Conservation (phyloP, 2,113 vertebrate genomes). For the Zapus hudsonius region DNA sequence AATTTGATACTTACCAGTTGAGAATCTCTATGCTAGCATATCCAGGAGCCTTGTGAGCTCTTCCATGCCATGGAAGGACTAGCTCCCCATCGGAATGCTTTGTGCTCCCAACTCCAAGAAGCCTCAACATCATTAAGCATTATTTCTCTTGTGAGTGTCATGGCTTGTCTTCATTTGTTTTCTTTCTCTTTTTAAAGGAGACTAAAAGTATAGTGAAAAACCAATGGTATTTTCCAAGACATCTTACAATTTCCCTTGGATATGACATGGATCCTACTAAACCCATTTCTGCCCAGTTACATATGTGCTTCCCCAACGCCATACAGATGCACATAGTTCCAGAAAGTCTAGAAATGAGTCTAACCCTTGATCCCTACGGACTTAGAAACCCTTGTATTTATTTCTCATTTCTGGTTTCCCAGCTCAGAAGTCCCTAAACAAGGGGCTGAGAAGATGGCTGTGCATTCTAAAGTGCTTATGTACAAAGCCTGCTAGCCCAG, state of each 20-base stretch:
- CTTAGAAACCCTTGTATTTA: background rate
- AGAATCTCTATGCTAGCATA: background rate
- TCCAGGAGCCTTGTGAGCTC: background rate
- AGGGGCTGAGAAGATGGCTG: no score
- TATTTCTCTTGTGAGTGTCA: background rate
- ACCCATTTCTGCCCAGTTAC: background rate
- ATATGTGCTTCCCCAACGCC: no score
- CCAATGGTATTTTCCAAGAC: background rate
- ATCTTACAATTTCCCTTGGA: background rate
- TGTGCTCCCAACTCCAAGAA: background rate
- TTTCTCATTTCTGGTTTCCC: background rate
- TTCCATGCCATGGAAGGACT: accelerated
- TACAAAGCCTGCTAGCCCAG: no score
- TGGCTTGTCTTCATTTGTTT: background rate
- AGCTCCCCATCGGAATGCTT: background rate
- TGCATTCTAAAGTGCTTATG: no score
- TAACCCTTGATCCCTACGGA: background rate
- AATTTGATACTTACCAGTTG: background rate
- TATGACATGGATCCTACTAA: background rate
- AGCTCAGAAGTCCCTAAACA: background rate
- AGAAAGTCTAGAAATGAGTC: background rate
- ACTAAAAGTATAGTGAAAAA: conserved; percentile 26
- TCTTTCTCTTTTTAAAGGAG: background rate
- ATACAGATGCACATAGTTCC: background rate
- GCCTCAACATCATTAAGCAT: background rate